A percentile compares a stretch with the other conserved stretches of the same genome.
These are phyloP conservation scores for Nomada goodeniana DNA, from an alignment of 2,888 invertebrate genomes.

Conservation along the genomic window DNA sequence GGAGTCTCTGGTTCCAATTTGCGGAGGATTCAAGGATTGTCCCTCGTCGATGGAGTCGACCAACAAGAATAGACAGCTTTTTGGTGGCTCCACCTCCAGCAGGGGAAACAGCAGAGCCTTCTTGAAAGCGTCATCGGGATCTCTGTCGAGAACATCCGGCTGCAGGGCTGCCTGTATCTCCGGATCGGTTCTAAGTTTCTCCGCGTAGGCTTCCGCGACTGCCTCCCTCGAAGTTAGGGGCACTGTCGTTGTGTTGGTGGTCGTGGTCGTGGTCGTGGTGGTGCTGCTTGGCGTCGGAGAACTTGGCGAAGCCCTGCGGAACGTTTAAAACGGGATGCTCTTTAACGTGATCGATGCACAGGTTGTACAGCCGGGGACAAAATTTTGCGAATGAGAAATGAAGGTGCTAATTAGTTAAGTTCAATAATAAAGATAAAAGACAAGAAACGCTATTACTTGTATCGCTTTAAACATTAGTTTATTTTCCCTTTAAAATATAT, in stretches of 20 bases:
- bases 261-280: conserved; percentile 84
- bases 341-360: too few relatives aligned
- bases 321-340: background rate
- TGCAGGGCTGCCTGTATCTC: conserved; percentile 93
- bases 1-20: conserved; percentile 84
- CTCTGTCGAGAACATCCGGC: conserved; percentile 92
- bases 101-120: conserved; percentile 94
- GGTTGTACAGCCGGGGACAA: too few relatives aligned
- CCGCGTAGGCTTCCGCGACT: conserved; percentile 92
- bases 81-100: conserved; percentile 93
- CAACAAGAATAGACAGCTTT: conserved; percentile 92
- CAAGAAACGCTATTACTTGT: too few relatives aligned
- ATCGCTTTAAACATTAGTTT: too few relatives aligned
- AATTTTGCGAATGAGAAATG: too few relatives aligned
- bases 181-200: conserved; percentile 90
- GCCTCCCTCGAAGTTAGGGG: conserved; percentile 87
- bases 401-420: too few relatives aligned
- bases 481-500: too few relatives aligned
- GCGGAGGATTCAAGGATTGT: conserved; percentile 77
- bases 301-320: conserved; percentile 73
- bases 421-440: too few relatives aligned
- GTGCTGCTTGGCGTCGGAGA: conserved; percentile 83
- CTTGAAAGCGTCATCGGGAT: conserved; percentile 96
- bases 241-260: conserved; percentile 84
- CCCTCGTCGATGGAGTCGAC: conserved; percentile 97